Percentiles rank a stretch among this genome's conserved stretches.
phyloP scores from a whole-genome alignment of 2,888 invertebrate species.

The Pasiphila rectangulata region DNA sequence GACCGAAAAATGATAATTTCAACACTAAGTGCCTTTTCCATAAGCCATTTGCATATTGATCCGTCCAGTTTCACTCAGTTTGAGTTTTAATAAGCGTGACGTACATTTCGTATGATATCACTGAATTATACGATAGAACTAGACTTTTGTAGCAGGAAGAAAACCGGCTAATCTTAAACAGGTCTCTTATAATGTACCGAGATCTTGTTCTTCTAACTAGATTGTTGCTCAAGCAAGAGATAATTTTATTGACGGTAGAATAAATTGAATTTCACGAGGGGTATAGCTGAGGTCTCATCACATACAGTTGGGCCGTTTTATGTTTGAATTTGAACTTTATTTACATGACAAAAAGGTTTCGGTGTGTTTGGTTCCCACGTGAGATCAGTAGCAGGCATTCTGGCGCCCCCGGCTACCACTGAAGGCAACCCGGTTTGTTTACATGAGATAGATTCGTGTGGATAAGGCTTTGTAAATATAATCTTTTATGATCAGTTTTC shows the following conservation, averaged over 20 bases:
- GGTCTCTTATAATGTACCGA: constrained; percentile 27
- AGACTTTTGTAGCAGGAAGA: constrained; percentile 28
- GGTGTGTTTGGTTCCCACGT: constrained; percentile 18
- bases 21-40: constrained; percentile 14
- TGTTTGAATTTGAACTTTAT: constrained; percentile 24
- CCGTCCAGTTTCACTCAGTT: constrained; percentile 9
- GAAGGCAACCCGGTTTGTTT: constrained; percentile 60
- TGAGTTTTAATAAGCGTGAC: constrained; percentile 8
- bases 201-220: constrained; percentile 25
- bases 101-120: constrained; percentile 6
- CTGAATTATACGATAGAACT: constrained; percentile 7
- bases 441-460: constrained; percentile 49
- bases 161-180: constrained; percentile 26
- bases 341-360: constrained; percentile 15
- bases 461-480: constrained; percentile 38
- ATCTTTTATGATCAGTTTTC: background rate
- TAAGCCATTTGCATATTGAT: constrained; percentile 11
- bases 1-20: constrained; percentile 34
- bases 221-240: constrained; percentile 18
- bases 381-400: constrained; percentile 48
- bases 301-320: constrained; percentile 13
- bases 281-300: constrained; percentile 38
- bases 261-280: constrained; percentile 56
- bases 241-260: constrained; percentile 36
- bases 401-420: constrained; percentile 58